Percentiles rank a stretch among this genome's conserved stretches.
phyloP scores from a whole-genome alignment of 2,888 invertebrate species.

The Spilarctia lutea region DNA sequence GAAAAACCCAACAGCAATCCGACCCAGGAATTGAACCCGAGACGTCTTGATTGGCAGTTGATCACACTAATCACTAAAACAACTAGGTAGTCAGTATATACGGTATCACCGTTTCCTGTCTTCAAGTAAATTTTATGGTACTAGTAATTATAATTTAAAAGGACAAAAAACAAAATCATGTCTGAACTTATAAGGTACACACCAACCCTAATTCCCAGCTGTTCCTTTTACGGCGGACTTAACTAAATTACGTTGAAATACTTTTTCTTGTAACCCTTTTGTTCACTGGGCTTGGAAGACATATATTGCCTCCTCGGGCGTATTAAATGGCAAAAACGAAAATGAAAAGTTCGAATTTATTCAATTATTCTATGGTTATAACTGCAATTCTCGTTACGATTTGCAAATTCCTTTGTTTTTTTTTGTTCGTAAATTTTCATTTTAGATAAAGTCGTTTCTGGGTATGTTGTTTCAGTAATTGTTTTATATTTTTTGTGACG shows the following conservation, averaged over 20 bases:
- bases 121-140: too few relatives aligned
- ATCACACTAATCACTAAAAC: too few relatives aligned
- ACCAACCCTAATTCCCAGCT: conserved; percentile 30
- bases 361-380: conserved; percentile 27
- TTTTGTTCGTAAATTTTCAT: conserved; percentile 5
- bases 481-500: not conserved
- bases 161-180: too few relatives aligned
- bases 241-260: conserved; percentile 33
- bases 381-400: conserved; percentile 21
- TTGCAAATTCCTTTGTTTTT: conserved; percentile 32
- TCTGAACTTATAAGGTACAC: not conserved
- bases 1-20: too few relatives aligned
- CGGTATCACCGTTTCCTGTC: too few relatives aligned
- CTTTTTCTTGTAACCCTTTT: conserved; percentile 32
- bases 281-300: conserved; percentile 8
- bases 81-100: too few relatives aligned
- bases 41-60: too few relatives aligned
- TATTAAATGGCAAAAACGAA: conserved; percentile 37
- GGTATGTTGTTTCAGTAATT: conserved; percentile 1
- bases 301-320: conserved; percentile 22
- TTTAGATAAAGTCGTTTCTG: not conserved
- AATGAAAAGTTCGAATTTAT: conserved; percentile 27
- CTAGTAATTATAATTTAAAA: too few relatives aligned
- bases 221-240: conserved; percentile 19
- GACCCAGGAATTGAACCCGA: too few relatives aligned